These are phyloP conservation scores for Sula dactylatra DNA, from an alignment of 2,113 vertebrate genomes.

Conservation along the genomic window DNA sequence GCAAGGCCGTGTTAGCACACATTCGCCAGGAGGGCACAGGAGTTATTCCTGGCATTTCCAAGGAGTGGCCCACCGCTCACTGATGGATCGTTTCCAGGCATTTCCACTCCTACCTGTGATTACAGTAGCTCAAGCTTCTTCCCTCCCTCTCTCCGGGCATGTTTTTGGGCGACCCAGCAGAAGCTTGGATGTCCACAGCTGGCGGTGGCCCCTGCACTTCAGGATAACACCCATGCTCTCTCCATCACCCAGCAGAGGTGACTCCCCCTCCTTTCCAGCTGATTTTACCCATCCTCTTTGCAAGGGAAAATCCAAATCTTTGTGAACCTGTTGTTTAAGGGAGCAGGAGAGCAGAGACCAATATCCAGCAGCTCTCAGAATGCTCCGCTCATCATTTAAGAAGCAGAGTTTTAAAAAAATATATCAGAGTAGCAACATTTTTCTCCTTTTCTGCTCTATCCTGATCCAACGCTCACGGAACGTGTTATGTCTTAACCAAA, in stretches of 20 bases:
- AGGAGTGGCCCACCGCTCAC: not conserved
- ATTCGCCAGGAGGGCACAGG: not conserved
- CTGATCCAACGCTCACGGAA: not conserved
- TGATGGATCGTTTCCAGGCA: not conserved
- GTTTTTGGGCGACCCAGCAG: not conserved
- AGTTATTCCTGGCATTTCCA: not conserved
- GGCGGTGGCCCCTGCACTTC: not conserved
- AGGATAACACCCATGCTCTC: not conserved
- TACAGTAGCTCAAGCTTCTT: conserved; percentile 8
- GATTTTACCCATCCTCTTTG: not conserved
- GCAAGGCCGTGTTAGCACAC: not conserved
- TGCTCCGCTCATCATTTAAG: not conserved
- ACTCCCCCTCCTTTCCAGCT: not conserved
- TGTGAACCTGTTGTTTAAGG: not conserved
- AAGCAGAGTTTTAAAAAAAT: not conserved
- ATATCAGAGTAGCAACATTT: not conserved
- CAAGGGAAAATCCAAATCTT: not conserved
- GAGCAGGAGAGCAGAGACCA: not conserved
- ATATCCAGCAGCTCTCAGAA: not conserved
- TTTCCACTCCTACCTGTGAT: not conserved
- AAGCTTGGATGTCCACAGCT: not conserved
- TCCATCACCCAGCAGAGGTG: not conserved
- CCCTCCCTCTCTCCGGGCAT: not conserved
- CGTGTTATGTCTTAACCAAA: not conserved
- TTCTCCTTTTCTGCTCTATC: not conserved